Evolutionary conservation across 2,113 vertebrate genomes (phyloP), one percentile per base, ranked within the genome.

Genomic region (Odontesthes bonariensis): DNA sequence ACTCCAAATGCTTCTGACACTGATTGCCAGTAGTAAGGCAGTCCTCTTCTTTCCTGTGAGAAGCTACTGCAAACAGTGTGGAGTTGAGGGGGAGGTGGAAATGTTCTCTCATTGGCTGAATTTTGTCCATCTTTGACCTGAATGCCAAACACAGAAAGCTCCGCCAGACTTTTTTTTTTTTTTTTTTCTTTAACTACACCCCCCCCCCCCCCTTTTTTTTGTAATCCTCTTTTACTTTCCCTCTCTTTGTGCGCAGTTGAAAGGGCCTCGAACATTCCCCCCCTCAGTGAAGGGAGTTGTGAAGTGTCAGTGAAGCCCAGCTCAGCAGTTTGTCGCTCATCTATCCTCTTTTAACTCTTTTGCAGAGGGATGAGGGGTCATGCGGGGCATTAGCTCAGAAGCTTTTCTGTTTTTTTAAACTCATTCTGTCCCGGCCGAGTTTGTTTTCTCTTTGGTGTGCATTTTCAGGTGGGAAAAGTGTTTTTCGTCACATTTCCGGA

Each of bases 181-280:
- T 81, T 56, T 31, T 75, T n/a, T 65, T 32, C 32, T 82, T 85
- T 71, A 81, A 85, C 89, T 76, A 60, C 81, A 69, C 69, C 69
- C 70, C 60, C 59, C 76, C n/a, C 27, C 27, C 27, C 27, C 1
- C 27, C 27, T 27, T 83, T 86, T 68, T 69, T 79, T 75, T 65
- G 73, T 88, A 79, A 86, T 88, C 82, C 81, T 76, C 82, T 87
- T 90, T 92, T 83, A 86, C 73, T 76, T 82, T 81, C 73, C 61
- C 60, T 77, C 61, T 85, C 82, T 90, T 85, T 86, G 87, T 91
- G 88, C 77, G 69, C 51, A 77, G 80, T 68, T 88, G 62, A 90
- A 88, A 89, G 87, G 81, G 73, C 69, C 84, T 76, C 42, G 9
- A 69, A 89, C 73, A 14, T 0, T 8, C 6, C 33, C 23, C 70